A percentile compares a stretch with the other conserved stretches of the same genome.
Evolutionary conservation across 2,113 vertebrate genomes (phyloP).

Genomic region (Pseudonaja textilis): DNA sequence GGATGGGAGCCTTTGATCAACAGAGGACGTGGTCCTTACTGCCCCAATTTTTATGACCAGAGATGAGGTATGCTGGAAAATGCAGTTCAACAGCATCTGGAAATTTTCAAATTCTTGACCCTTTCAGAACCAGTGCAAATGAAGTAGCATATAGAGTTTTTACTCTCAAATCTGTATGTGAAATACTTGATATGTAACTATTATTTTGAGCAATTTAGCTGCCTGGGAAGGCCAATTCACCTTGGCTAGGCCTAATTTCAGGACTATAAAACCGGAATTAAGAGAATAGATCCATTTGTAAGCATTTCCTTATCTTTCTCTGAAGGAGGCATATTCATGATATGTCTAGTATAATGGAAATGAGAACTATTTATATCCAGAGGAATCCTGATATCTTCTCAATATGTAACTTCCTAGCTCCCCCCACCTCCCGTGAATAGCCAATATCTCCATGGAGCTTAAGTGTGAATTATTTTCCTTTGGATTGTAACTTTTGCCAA

Average conservation of each 20-base stretch:
- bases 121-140: background rate
- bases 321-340: background rate
- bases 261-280: background rate
- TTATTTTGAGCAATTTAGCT: background rate
- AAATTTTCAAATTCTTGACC: background rate
- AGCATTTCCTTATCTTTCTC: background rate
- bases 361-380: background rate
- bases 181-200: background rate
- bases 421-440: background rate
- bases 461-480: background rate
- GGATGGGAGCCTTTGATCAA: background rate
- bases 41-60: background rate
- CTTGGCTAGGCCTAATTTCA: background rate
- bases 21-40: background rate
- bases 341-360: background rate
- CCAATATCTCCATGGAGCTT: background rate
- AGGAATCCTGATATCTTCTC: background rate
- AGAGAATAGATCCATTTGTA: background rate
- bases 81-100: background rate
- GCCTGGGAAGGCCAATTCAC: background rate
- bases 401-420: background rate
- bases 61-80: background rate
- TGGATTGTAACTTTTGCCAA: background rate
- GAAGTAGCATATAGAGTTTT: background rate
- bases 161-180: background rate